A percentile compares a stretch with the other conserved stretches of the same genome.
Evolutionary conservation across 1,140 invertebrate genomes (phyloP).

Genomic region (Ylistrum balloti): DNA sequence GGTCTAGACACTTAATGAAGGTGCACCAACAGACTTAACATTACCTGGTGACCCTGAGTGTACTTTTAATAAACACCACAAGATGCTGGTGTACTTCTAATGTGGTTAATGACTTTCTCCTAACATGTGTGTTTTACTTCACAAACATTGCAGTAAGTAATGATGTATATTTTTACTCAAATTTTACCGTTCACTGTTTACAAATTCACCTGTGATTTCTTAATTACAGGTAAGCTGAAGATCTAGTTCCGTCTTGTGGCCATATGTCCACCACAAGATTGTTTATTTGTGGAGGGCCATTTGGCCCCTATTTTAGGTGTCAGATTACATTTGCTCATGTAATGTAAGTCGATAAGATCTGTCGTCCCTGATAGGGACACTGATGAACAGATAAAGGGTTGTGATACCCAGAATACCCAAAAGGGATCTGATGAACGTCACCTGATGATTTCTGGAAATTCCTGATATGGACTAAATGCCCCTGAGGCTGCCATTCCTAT

Average conservation of each 20-base stretch:
- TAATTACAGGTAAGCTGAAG: not conserved
- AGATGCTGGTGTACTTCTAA: not conserved
- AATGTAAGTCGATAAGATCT: not conserved
- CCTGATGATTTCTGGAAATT: conserved; percentile 19
- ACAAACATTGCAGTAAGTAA: not conserved
- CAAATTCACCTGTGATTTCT: not conserved
- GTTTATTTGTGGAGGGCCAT: conserved; percentile 29
- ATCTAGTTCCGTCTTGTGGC: not conserved
- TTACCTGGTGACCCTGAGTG: not conserved
- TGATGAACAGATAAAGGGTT: not conserved
- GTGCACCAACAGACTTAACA: not conserved
- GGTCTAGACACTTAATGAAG: not conserved
- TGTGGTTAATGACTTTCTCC: not conserved
- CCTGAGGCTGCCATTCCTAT: not conserved
- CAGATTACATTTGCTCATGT: not conserved
- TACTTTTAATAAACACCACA: not conserved
- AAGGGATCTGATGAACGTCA: conserved; percentile 3
- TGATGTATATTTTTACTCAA: conserved; percentile 11
- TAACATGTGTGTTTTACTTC: not conserved
- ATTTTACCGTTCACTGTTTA: conserved; percentile 19
- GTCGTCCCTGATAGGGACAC: not conserved
- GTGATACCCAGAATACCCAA: not conserved
- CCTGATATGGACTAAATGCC: not conserved
- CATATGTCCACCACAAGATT: conserved; percentile 7
- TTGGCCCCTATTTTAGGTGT: not conserved